Evolutionary conservation across 1,140 invertebrate genomes (phyloP), one percentile per base, ranked within the genome.

Genomic region (Calliphora vicina): DNA sequence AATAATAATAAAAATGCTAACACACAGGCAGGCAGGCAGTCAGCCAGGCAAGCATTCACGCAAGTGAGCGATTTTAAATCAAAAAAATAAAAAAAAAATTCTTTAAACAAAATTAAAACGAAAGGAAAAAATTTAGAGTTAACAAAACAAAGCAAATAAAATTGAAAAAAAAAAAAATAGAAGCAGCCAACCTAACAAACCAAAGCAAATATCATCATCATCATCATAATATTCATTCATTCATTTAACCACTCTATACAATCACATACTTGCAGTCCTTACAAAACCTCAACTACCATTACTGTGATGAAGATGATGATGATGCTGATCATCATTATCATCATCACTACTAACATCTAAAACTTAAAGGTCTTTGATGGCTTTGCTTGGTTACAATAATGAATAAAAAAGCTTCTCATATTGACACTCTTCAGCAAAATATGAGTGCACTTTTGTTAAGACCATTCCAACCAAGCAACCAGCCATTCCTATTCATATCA

Each of bases 391-490:
- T 35, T 45, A 78, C 17, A 43, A 78, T 43, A 78, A 23, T 25
- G 35, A 78, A 8, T 17, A 78, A 43, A 43, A 35, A 9, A 20
- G 35, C 74, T 43, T 45, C 35, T 43, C 15, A 78, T 78, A 78
- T 78, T 78, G 74, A 78, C 74, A 78, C 74, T 78, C 74, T 78
- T 78, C 74, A 78, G 35, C 74, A 78, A 43, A 43, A 78, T 78
- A 78, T 78, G 74, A 78, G 74, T 78, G 74, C 74, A 45, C 74
- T 78, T 78, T 43, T 45, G 20, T 43, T 9, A 78, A 78, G 74
- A 78, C 74, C 74, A 78, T 78, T 45, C 35, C 35, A 45, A 45
- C 17, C 35, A 78, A 23, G 20, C 72, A 26, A 26, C 25, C 20
- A 43, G 5, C 42, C 42, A 43, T 6, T 6, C 42, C 5, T 25